Percentiles rank a stretch among this genome's conserved stretches.
These are phyloP conservation scores for Smutsia gigantea DNA, from an alignment of 2,797 vertebrate genomes.

Conservation along the genomic window DNA sequence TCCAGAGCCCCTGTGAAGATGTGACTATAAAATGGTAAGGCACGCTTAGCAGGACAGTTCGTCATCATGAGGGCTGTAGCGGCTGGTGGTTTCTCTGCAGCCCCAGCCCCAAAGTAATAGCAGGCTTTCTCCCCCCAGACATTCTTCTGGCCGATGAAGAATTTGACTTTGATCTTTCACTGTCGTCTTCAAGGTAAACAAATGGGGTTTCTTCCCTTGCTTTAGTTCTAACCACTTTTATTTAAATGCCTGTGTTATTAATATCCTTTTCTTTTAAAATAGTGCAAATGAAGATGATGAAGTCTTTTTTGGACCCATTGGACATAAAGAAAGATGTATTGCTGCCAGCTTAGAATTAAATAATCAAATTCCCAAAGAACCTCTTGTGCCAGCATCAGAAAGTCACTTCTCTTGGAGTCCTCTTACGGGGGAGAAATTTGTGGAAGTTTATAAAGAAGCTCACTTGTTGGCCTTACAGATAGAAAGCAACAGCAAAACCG, in stretches of 20 bases:
- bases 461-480: constrained; percentile 89
- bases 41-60: not conserved
- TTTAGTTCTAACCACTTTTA: not conserved
- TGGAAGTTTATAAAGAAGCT: constrained; percentile 94
- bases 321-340: constrained; percentile 89
- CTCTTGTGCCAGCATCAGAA: not conserved
- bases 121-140: constrained; percentile 74
- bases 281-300: constrained; percentile 92
- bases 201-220: constrained; percentile 4
- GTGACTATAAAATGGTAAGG: not conserved
- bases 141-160: constrained; percentile 86
- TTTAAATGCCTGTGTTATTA: no score
- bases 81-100: not conserved
- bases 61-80: not conserved
- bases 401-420: constrained; percentile 88
- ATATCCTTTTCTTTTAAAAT: constrained; percentile 25
- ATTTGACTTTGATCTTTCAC: constrained; percentile 89
- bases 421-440: constrained; percentile 89
- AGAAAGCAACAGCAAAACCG: constrained; percentile 72
- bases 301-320: constrained; percentile 91
- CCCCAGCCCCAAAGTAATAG: not conserved
- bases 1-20: not conserved
- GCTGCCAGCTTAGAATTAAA: constrained; percentile 80
- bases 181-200: constrained; percentile 87
- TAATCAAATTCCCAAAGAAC: not conserved